Conservation (phyloP, 2,113 vertebrate genomes). For the Charina bottae region DNA sequence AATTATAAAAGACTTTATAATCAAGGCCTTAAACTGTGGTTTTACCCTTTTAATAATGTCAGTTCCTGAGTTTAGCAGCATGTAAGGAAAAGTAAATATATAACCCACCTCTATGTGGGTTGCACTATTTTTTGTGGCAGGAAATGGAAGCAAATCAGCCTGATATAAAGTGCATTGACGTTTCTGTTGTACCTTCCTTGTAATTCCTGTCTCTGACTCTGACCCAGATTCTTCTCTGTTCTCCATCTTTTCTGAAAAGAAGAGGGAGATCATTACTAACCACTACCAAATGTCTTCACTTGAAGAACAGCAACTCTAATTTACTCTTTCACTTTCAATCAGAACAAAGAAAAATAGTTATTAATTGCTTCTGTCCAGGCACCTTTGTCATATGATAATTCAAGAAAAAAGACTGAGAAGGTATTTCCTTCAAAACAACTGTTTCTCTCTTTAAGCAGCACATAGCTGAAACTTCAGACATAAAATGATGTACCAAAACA, state of each 20-base stretch:
- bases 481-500: background rate
- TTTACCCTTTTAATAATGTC: background rate
- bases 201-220: slow-evolving; percentile 73
- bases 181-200: slow-evolving; percentile 78
- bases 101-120: slow-evolving; percentile 75
- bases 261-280: slow-evolving; percentile 12
- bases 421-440: background rate
- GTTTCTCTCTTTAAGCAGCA: background rate
- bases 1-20: background rate
- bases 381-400: background rate
- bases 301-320: background rate
- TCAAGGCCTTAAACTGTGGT: background rate
- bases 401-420: background rate
- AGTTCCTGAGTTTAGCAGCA: background rate
- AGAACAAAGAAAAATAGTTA: background rate
- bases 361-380: background rate
- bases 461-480: background rate
- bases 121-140: slow-evolving; percentile 75
- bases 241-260: slow-evolving; percentile 71
- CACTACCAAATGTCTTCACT: background rate
- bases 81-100: background rate
- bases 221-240: slow-evolving; percentile 72
- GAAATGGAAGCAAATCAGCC: slow-evolving; percentile 53
- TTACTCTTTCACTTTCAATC: background rate
- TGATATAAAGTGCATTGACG: slow-evolving; percentile 69